Evolutionary conservation across 2,888 invertebrate genomes (phyloP).

Genomic region (Chaetoderma sp.): DNA sequence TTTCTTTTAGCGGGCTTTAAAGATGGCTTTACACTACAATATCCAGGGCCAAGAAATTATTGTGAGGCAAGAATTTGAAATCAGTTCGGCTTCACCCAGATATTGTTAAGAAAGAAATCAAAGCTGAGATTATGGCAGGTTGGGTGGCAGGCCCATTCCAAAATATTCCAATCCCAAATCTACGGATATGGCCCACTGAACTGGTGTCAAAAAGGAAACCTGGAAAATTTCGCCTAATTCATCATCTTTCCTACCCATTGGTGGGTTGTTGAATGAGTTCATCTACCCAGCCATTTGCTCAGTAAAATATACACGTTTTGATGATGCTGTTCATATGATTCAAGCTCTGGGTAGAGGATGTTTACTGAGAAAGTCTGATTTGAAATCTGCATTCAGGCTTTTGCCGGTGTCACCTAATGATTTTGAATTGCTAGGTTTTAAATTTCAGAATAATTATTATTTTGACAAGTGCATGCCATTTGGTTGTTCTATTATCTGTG

Average conservation of each 20-base stretch:
- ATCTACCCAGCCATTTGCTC: slow-evolving; percentile 23
- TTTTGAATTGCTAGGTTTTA: slow-evolving; percentile 31
- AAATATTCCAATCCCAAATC: background rate
- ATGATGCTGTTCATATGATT: slow-evolving; percentile 26
- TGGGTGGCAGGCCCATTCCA: slow-evolving; percentile 20
- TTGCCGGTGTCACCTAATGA: slow-evolving; percentile 18
- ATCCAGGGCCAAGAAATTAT: background rate
- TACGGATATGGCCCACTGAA: background rate
- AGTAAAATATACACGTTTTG: slow-evolving; percentile 34
- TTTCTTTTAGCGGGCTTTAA: background rate
- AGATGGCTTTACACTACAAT: background rate
- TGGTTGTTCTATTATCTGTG: slow-evolving; percentile 26
- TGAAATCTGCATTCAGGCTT: slow-evolving; percentile 26
- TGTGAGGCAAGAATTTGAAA: too few relatives aligned
- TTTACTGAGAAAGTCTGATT: slow-evolving; percentile 20
- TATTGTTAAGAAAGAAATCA: background rate
- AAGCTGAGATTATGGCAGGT: slow-evolving; percentile 17
- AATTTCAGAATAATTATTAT: slow-evolving; percentile 15
- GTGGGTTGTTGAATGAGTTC: slow-evolving; percentile 20
- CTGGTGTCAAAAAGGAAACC: background rate
- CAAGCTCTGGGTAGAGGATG: slow-evolving; percentile 22
- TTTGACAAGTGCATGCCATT: slow-evolving; percentile 28
- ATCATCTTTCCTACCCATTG: background rate
- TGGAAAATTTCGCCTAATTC: background rate
- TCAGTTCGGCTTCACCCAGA: too few relatives aligned